Conservation (phyloP, 2,888 invertebrate species). For the Plebejus argus region DNA sequence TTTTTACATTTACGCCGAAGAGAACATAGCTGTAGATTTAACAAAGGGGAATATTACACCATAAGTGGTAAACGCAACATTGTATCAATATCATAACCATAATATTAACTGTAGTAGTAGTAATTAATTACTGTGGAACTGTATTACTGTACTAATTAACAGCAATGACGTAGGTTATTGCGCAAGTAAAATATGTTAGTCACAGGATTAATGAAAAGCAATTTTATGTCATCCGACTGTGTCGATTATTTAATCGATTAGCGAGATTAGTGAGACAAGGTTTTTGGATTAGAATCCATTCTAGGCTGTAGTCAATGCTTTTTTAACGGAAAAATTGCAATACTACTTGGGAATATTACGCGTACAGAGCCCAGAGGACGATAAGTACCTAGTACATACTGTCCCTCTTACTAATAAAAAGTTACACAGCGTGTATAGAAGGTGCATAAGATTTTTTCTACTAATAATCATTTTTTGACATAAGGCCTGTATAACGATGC, state of each 20-base stretch:
- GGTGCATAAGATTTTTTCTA: too few relatives aligned
- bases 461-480: too few relatives aligned
- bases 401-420: too few relatives aligned
- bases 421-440: too few relatives aligned
- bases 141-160: background rate
- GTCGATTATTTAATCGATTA: background rate
- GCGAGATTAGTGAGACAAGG: too few relatives aligned
- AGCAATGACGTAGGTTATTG: background rate
- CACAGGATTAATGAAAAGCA: background rate
- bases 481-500: too few relatives aligned
- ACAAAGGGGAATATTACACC: background rate
- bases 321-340: too few relatives aligned
- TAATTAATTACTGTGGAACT: background rate
- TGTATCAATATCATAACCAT: background rate
- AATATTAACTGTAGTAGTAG: background rate
- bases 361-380: too few relatives aligned
- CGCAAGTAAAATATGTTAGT: background rate
- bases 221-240: background rate
- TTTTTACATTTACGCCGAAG: background rate
- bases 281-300: too few relatives aligned
- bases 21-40: background rate
- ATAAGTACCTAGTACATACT: too few relatives aligned
- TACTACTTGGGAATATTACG: too few relatives aligned
- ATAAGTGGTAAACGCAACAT: background rate
- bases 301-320: too few relatives aligned